A percentile compares a stretch with the other conserved stretches of the same genome.
phyloP scores from a whole-genome alignment of 2,797 vertebrate genomes.

The Euthynnus affinis region DNA sequence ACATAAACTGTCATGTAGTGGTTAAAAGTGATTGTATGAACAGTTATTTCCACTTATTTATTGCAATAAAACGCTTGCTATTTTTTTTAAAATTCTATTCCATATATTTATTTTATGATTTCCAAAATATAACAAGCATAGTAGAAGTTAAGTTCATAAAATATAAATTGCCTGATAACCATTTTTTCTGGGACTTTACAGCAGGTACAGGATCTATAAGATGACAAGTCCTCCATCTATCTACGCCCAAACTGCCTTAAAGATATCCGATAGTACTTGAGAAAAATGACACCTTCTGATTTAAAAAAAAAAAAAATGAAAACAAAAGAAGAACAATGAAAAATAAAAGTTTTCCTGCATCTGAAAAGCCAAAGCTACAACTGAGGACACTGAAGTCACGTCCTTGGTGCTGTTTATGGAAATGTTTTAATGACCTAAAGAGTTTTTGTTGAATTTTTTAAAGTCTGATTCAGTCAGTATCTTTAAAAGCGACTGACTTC shows the following conservation, averaged over 20 bases:
- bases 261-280: neutral
- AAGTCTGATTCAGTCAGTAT: too few species aligned
- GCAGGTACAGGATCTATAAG: neutral
- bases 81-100: too few species aligned
- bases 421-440: too few species aligned
- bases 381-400: too few species aligned
- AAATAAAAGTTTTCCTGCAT: too few species aligned
- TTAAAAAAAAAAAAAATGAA: neutral
- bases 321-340: too few species aligned
- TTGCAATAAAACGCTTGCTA: too few species aligned
- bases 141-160: neutral
- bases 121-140: neutral
- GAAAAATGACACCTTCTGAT: neutral
- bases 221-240: neutral
- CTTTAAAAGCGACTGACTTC: too few species aligned
- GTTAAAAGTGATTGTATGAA: neutral
- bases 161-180: neutral
- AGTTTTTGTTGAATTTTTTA: too few species aligned
- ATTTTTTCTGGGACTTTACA: neutral
- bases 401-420: too few species aligned
- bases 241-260: constrained; percentile 46
- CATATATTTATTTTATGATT: too few species aligned
- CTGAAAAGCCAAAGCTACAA: too few species aligned
- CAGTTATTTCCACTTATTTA: neutral
- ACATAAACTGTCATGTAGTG: constrained; percentile 7